phyloP scores from a whole-genome alignment of 2,888 invertebrate species.

The Nyleta sp. region DNA sequence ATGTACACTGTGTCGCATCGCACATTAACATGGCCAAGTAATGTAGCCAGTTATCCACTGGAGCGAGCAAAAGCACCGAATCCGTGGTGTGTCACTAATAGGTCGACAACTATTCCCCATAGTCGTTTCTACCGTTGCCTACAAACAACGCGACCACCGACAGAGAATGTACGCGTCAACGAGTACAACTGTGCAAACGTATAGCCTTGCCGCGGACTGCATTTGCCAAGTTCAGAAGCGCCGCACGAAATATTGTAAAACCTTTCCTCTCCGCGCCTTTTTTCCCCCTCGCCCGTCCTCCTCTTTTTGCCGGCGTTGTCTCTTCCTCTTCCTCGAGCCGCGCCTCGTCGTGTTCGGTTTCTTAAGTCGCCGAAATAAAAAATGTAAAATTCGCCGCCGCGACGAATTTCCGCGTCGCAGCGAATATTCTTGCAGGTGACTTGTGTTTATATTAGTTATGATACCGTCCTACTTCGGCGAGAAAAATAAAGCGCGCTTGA shows the following conservation, averaged over 20 bases:
- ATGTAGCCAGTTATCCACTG: conserved; percentile 67
- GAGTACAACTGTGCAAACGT: conserved; percentile 58
- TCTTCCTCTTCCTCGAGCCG: neutral
- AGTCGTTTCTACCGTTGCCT: conserved; percentile 57
- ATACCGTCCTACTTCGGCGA: conserved; percentile 29
- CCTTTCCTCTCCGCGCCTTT: conserved; percentile 3
- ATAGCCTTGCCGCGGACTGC: conserved; percentile 34
- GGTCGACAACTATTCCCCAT: conserved; percentile 65
- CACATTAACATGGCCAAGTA: conserved; percentile 72
- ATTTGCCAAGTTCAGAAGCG: conserved; percentile 54
- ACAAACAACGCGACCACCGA: conserved; percentile 57
- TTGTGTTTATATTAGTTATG: conserved; percentile 47
- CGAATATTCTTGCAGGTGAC: conserved; percentile 36
- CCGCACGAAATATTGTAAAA: conserved; percentile 46
- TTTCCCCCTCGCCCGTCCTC: neutral
- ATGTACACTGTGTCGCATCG: conserved; percentile 45
- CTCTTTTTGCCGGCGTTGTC: conserved; percentile 2
- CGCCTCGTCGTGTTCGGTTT: conserved; percentile 29
- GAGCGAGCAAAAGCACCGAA: conserved; percentile 56
- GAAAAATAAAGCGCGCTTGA: conserved; percentile 32
- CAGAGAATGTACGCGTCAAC: conserved; percentile 62
- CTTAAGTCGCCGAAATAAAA: conserved; percentile 49
- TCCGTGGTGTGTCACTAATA: conserved; percentile 66
- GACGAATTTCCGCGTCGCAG: conserved; percentile 36
- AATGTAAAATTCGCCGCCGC: conserved; percentile 33